phyloP scores from a whole-genome alignment of 2,113 vertebrate species.

The Okapia johnstoni region DNA sequence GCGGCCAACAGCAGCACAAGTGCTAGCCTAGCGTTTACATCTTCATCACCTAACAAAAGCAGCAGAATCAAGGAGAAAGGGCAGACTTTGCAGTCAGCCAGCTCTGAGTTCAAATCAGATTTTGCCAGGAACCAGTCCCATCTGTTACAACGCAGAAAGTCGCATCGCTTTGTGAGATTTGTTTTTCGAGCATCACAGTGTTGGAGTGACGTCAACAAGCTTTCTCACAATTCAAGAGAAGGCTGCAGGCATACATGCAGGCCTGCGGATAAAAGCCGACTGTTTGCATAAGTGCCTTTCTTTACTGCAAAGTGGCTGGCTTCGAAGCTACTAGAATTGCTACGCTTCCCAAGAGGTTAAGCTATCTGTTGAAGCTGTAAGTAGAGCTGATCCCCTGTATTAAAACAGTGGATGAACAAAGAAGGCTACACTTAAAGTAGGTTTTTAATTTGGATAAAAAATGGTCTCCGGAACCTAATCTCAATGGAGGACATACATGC shows the following conservation, averaged over 20 bases:
- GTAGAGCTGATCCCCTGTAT: background rate
- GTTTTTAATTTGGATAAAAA: background rate
- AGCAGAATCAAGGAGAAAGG: background rate
- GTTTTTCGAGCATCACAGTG: background rate
- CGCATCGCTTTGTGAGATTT: fast-evolving
- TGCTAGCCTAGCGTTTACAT: background rate
- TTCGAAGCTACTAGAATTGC: background rate
- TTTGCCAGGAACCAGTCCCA: background rate
- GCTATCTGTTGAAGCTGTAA: background rate
- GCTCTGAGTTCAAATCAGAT: background rate
- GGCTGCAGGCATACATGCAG: fast-evolving
- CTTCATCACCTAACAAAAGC: too few relatives aligned
- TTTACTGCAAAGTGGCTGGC: background rate
- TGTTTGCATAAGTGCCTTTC: background rate
- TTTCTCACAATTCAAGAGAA: background rate
- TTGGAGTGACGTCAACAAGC: fast-evolving
- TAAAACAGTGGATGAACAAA: background rate
- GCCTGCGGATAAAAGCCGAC: background rate
- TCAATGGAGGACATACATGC: background rate
- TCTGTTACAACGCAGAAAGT: background rate
- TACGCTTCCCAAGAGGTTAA: background rate
- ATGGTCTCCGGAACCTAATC: background rate
- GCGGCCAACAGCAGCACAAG: fast-evolving
- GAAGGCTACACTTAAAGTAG: too few relatives aligned
- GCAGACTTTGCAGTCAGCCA: too few relatives aligned